These are phyloP conservation scores for Sapajus apella DNA, from an alignment of 2,113 vertebrate genomes.

Conservation along the genomic window DNA sequence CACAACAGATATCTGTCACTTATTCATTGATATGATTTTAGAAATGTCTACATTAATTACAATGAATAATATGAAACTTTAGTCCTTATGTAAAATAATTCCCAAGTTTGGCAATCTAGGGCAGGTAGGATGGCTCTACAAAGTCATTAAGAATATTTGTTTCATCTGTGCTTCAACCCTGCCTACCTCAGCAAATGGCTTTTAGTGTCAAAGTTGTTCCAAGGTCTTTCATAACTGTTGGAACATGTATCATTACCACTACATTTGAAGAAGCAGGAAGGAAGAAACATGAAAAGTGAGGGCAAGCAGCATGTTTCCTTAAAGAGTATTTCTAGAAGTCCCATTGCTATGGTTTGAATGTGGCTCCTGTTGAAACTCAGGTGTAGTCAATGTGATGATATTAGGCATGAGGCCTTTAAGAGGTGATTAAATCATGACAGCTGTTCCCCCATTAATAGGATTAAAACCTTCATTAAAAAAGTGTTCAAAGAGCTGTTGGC, in stretches of 20 bases:
- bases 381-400: neutral
- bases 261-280: neutral
- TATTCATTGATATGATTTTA: neutral
- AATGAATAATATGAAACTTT: neutral
- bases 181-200: neutral
- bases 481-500: neutral
- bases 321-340: neutral
- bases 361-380: neutral
- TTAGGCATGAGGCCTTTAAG: neutral
- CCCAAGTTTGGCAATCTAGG: neutral
- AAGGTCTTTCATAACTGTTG: neutral
- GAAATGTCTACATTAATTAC: neutral
- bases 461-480: neutral
- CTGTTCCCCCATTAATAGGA: neutral
- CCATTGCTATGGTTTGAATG: neutral
- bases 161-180: neutral
- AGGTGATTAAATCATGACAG: neutral
- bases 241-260: neutral
- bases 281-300: neutral
- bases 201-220: neutral
- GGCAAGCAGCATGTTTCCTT: accelerated
- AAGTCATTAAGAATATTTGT: neutral
- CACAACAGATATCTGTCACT: neutral
- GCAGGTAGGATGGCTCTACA: neutral
- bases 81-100: neutral